Base-by-base conservation (phyloP, 2,797 vertebrate species). In the Onychomys arenicola region DNA sequence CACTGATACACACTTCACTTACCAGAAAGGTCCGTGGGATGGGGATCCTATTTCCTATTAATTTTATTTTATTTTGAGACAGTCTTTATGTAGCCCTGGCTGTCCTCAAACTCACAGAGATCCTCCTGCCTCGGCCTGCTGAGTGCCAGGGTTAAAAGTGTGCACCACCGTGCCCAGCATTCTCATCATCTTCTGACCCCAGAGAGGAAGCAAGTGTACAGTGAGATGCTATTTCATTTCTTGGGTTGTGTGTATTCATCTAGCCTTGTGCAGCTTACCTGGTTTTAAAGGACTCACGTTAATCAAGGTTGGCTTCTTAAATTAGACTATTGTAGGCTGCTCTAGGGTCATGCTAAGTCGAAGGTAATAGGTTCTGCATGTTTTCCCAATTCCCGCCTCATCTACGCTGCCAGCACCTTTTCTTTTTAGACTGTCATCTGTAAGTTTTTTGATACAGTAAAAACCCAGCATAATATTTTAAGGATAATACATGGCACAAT, bases 301-400 rank as follows among this genome's bases (percentile, higher is more conserved):
- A 46, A 75, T 92, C 81, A 92, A 92, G 75, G 86, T 59, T 46
- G 27, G 14, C 91, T 89, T 93, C 91, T 93, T 69, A 76, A 92
- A 65, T 49, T 91, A 77, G 83, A 63, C 82, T 90, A 89, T 67
- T 93, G 91, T 73, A 94, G 43, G 55, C 52, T 77, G 52, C n/a
- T 46, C 32, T 43, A 73, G 65, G 43, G 34, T 77, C 52, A 37
- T 6, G 3, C 46, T 75, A 34, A 81, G 6, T 92, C 73, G 73
- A 86, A 94, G 83, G 23, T 4, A 8, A 65, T 75, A 69, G 82
- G 90, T 85, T 89, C 73, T 89, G 23, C 19, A 29, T 49, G 4
- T 61, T 25, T 78, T 93, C n/a, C 75, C 19, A n/a, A 75, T 37
- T 81, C 17, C 2, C 32, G 11, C 52, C 71, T 83, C 78, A 46